Conservation (phyloP, 23 tunicate species). For the Diplosoma virens region DNA sequence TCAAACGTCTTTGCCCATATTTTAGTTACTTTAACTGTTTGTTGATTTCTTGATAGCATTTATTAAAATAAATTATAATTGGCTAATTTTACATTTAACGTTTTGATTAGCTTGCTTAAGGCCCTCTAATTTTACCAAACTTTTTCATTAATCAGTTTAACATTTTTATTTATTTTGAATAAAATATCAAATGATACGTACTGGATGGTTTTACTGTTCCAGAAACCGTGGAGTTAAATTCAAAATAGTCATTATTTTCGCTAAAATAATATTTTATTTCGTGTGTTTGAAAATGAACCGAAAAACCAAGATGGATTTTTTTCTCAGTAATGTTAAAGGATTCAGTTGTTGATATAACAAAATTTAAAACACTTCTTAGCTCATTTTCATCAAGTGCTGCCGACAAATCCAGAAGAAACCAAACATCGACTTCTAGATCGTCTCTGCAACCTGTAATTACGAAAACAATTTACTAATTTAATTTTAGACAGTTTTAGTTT, state of each 20-base stretch:
- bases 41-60: too few species aligned
- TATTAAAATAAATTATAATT: too few species aligned
- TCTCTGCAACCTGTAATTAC: not conserved
- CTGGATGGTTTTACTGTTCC: not conserved
- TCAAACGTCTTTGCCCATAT: too few species aligned
- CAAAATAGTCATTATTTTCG: not conserved
- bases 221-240: not conserved
- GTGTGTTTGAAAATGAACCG: not conserved
- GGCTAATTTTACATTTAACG: too few species aligned
- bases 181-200: too few species aligned
- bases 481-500: too few species aligned
- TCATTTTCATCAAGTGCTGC: not conserved
- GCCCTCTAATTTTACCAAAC: too few species aligned
- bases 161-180: too few species aligned
- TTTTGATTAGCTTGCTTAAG: too few species aligned
- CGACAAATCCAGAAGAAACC: constrained; percentile 1
- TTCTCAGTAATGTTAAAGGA: not conserved
- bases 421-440: constrained; percentile 1
- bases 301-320: not conserved
- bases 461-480: too few species aligned
- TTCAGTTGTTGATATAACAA: not conserved
- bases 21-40: too few species aligned
- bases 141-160: too few species aligned
- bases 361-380: not conserved
- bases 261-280: not conserved